These are phyloP conservation scores for Cladopsammia gracilis DNA, from an alignment of 64 coral and sea anemone genomes.

Conservation along the genomic window DNA sequence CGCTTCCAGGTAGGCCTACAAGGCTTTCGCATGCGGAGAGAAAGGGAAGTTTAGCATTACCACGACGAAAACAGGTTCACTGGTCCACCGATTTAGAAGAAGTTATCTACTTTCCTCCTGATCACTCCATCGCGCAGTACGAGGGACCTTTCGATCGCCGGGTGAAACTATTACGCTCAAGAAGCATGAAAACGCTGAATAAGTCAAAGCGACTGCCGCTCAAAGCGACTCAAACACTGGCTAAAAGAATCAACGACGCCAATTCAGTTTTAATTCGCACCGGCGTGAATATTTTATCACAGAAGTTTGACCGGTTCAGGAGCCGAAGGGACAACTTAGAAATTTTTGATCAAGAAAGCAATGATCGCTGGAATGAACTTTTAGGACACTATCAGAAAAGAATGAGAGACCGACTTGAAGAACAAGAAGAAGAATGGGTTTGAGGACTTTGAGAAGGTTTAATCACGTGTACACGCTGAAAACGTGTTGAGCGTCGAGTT, in stretches of 20 bases:
- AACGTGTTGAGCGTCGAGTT: background rate
- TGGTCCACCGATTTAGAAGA: constrained; percentile 41
- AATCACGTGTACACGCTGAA: background rate
- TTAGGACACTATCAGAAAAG: constrained; percentile 9
- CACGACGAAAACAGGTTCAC: constrained; percentile 24
- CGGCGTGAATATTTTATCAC: constrained; percentile 15
- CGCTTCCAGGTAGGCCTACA: constrained; percentile 22
- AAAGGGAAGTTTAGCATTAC: constrained; percentile 5
- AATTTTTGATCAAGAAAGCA: constrained; percentile 19
- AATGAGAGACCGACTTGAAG: constrained; percentile 19
- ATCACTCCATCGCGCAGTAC: background rate
- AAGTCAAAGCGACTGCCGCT: background rate
- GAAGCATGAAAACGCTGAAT: background rate
- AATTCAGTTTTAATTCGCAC: constrained; percentile 27
- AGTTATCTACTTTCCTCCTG: constrained; percentile 42
- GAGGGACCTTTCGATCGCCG: background rate
- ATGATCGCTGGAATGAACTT: constrained; percentile 37
- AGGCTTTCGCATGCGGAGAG: constrained; percentile 3
- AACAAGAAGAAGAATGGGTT: constrained; percentile 44
- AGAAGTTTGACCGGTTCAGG: background rate
- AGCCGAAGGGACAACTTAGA: constrained; percentile 6
- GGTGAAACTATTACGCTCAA: constrained; percentile 4
- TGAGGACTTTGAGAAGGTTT: background rate
- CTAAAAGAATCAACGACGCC: constrained; percentile 10
- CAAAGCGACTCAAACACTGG: background rate